These are phyloP conservation scores for Synergus umbraculus DNA, from an alignment of 2,888 invertebrate species.

Conservation along the genomic window DNA sequence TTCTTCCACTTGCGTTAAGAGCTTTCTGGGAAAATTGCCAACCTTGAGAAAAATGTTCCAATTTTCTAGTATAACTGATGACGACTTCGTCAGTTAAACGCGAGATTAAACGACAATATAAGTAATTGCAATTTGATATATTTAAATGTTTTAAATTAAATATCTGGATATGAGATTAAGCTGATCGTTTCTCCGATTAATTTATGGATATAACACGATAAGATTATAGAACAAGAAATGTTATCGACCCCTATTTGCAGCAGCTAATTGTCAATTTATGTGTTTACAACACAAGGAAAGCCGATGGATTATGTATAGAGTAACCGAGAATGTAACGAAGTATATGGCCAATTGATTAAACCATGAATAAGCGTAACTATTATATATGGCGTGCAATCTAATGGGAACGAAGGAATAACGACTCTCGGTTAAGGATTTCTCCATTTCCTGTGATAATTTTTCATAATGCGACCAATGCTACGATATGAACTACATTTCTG, in stretches of 20 bases:
- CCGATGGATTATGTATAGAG: not conserved
- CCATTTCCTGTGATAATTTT: constrained; percentile 56
- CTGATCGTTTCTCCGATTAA: not conserved
- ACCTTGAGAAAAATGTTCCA: constrained; percentile 10
- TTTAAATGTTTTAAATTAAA: no score
- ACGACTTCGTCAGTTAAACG: not conserved
- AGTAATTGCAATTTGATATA: no score
- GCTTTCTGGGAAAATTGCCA: constrained; percentile 17
- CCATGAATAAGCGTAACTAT: not conserved
- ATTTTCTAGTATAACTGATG: constrained; percentile 4
- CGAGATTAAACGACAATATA: no score
- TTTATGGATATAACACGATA: not conserved
- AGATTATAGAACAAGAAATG: not conserved
- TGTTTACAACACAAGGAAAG: not conserved
- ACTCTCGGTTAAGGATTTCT: constrained; percentile 53
- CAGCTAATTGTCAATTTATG: not conserved
- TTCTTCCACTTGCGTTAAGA: not conserved
- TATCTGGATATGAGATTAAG: no score
- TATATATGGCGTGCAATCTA: not conserved
- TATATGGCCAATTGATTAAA: not conserved
- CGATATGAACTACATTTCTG: constrained; percentile 29
- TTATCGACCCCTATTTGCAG: not conserved
- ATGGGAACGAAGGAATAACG: constrained; percentile 48
- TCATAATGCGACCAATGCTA: constrained; percentile 54
- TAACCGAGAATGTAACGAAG: not conserved